These are phyloP conservation scores for Charaxes varanes DNA, from an alignment of 1,140 invertebrate genomes.

Conservation along the genomic window DNA sequence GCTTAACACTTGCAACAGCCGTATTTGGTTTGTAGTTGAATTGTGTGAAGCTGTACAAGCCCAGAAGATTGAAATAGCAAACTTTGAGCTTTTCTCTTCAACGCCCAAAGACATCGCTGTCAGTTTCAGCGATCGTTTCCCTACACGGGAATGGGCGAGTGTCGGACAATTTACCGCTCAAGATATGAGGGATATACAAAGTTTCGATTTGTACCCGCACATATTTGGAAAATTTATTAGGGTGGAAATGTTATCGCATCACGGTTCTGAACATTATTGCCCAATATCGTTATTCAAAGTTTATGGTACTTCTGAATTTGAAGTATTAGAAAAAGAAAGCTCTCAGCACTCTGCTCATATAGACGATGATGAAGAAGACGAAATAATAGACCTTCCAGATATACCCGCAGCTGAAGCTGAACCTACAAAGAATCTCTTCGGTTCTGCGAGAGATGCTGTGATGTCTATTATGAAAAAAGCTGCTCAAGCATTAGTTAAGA, in stretches of 20 bases:
- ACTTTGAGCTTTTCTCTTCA: slow-evolving; percentile 98
- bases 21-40: slow-evolving; percentile 97
- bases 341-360: slow-evolving; percentile 74
- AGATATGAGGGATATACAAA: slow-evolving; percentile 91
- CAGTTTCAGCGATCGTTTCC: slow-evolving; percentile 92
- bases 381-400: slow-evolving; percentile 73
- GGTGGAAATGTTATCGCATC: slow-evolving; percentile 93
- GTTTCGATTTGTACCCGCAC: slow-evolving; percentile 85
- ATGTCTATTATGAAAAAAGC: slow-evolving; percentile 92
- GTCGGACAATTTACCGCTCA: slow-evolving; percentile 91
- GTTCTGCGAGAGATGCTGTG: slow-evolving; percentile 88
- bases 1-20: slow-evolving; percentile 94
- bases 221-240: slow-evolving; percentile 96
- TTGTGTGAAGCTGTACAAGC: slow-evolving; percentile 97
- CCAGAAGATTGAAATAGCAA: slow-evolving; percentile 95
- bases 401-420: slow-evolving; percentile 60
- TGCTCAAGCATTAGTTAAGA: slow-evolving; percentile 85
- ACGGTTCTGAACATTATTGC: slow-evolving; percentile 97
- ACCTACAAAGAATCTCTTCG: slow-evolving; percentile 82
- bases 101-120: slow-evolving; percentile 93
- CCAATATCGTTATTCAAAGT: slow-evolving; percentile 94
- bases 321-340: slow-evolving; percentile 88
- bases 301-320: slow-evolving; percentile 93
- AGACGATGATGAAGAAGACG: slow-evolving; percentile 80
- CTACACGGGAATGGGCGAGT: slow-evolving; percentile 92